Percentiles rank a stretch among this genome's conserved stretches.
Evolutionary conservation across 2,113 vertebrate genomes (phyloP).

Genomic region (Gadus macrocephalus): DNA sequence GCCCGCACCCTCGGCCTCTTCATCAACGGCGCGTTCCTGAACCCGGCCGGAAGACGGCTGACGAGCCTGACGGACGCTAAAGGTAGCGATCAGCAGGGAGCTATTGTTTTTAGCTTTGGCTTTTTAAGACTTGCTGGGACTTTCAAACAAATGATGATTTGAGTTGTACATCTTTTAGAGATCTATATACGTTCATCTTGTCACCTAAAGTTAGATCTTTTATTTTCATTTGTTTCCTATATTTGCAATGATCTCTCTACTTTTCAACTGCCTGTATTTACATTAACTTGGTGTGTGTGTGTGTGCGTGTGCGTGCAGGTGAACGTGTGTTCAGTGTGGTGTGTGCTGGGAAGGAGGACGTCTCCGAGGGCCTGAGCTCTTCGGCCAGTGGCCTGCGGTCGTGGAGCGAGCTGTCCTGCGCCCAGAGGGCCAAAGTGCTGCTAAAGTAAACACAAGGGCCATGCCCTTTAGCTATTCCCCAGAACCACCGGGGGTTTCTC

Average conservation of each 20-base stretch:
- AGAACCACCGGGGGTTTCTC: too few relatives aligned
- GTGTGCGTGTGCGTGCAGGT: slow-evolving; percentile 38
- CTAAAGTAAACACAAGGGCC: slow-evolving; percentile 52
- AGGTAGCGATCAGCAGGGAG: slow-evolving; percentile 43
- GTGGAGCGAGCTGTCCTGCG: slow-evolving; percentile 62
- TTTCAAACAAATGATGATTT: too few relatives aligned
- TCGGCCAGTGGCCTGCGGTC: too few relatives aligned
- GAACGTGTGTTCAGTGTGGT: slow-evolving; percentile 48
- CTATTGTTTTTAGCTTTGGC: too few relatives aligned
- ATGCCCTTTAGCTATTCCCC: too few relatives aligned
- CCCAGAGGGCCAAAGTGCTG: slow-evolving; percentile 60
- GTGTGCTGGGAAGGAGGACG: slow-evolving; percentile 56
- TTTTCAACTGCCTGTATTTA: too few relatives aligned
- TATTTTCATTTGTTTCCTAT: too few relatives aligned
- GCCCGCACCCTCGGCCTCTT: slow-evolving; percentile 64
- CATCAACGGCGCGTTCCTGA: slow-evolving; percentile 59
- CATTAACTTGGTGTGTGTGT: neutral
- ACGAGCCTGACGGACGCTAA: slow-evolving; percentile 45
- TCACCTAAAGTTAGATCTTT: too few relatives aligned
- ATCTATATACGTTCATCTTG: too few relatives aligned
- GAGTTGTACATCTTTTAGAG: too few relatives aligned
- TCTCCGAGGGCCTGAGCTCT: slow-evolving; percentile 39
- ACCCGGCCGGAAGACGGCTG: slow-evolving; percentile 44
- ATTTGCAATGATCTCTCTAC: too few relatives aligned
- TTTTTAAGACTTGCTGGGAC: too few relatives aligned